Conservation (phyloP, 2,797 vertebrate genomes). For the Vespertilio murinus region DNA sequence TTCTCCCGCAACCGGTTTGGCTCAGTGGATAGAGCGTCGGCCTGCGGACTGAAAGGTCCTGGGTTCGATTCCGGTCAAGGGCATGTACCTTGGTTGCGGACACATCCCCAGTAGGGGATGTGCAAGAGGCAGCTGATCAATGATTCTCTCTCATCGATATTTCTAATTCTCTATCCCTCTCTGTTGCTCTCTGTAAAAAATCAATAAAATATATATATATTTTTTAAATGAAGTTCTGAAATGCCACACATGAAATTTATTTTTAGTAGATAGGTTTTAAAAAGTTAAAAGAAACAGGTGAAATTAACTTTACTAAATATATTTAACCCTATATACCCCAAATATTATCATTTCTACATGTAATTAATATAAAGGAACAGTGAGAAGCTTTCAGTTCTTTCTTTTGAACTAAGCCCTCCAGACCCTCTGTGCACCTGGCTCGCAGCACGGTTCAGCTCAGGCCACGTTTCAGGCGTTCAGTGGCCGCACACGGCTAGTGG, state of each 20-base stretch:
- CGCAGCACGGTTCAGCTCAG: neutral
- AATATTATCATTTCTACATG: neutral
- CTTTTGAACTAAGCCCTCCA: neutral
- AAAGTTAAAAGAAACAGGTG: neutral
- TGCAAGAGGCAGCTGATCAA: no score
- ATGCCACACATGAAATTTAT: neutral
- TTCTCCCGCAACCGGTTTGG: no score
- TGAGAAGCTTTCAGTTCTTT: neutral
- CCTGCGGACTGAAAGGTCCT: no score
- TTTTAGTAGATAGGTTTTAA: neutral
- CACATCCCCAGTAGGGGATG: no score
- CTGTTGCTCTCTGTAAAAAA: no score
- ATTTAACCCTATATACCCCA: neutral
- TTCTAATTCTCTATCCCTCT: no score
- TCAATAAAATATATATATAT: no score
- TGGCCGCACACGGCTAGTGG: neutral
- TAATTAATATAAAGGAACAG: neutral
- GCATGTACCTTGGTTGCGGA: no score
- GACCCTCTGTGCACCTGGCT: neutral
- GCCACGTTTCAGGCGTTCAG: neutral
- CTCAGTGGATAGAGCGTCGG: no score
- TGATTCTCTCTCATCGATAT: no score
- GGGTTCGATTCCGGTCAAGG: no score
- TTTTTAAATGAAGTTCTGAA: neutral
- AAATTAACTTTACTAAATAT: slow-evolving; percentile 6